Evolutionary conservation across 2,113 vertebrate genomes (phyloP), one percentile per base, ranked within the genome.

Genomic region (Synodontis membranacea): DNA sequence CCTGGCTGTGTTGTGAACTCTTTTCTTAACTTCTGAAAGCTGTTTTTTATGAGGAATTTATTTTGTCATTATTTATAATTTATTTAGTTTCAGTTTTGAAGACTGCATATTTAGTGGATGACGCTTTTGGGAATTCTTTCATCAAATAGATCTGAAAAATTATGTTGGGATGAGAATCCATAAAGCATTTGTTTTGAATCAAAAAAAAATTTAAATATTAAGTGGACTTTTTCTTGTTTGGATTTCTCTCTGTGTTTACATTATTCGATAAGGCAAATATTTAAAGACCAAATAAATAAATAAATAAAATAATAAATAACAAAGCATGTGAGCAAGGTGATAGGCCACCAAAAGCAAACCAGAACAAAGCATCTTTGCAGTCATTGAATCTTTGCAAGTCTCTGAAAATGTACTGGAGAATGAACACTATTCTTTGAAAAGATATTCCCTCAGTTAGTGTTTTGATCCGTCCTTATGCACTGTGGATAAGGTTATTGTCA

Each of bases 1-100:
- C 92, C 95, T 99, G 17, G 96, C 97, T 0, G 97, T 99, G 88
- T 96, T 97, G 84, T 99, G 90, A 95, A 37, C 31, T 82, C 50
- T 50, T 46, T 14, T 72, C 52, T 60, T 76, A 23, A 50, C 39
- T 44, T 28, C 10, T 28, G 70, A 44, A 44, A 5, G 70, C 21
- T 39, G 7, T 15, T 39, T 72, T 70, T 72, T 42, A 23, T 74
- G 10, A 44, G 21, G 54, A 31, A 34, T n/a, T 31, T 74, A n/a
- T n/a, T 87, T 86, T 70, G 44, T 83, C 56, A 50, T 74, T 87
- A 54, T 88, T 82, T 82, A 64, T 83, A 85, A 64, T 81, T 83
- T 52, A 54, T 28, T 56, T 17, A 23, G 31, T 48, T 84, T 83
- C 7, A 42, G 19, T 23, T 74, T 28, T 28, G 39, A 74, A 74